Evolutionary conservation across 64 coral and sea anemone genomes (phyloP), one percentile per base, ranked within the genome.

Genomic region (Anthopleura sola): DNA sequence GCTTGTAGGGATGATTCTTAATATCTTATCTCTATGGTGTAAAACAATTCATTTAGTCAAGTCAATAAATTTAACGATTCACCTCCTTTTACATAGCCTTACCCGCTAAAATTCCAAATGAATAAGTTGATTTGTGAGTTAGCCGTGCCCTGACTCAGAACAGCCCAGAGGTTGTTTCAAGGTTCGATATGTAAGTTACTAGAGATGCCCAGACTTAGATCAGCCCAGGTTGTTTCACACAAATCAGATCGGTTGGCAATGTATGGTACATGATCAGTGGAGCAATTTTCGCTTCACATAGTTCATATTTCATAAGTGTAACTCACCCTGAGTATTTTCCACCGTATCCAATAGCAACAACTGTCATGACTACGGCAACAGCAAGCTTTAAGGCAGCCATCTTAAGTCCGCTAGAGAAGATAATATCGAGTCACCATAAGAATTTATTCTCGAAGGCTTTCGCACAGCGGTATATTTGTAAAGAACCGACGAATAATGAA

Each of bases 321-420:
- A 79, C 36, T 47, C 47, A 79, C 76, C 76, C 76, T 16, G 13
- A 9, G 19, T 79, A 79, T 48, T 79, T 18, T 79, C 76, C 39
- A 79, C 37, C 39, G 44, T 79, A 79, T 24, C 76, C 76, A 79
- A 48, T 79, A 79, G 38, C 39, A 79, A 44, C 66, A 13, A 71
- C 4, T 32, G 66, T 71, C n/a, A 29, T 32, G 28, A 71, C 0
- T 4, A 71, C 11, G 14, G 13, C 31, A 36, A 71, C 13, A 16
- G 66, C 11, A 34, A 71, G 28, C 29, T 28, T 71, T 33, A 32
- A 71, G 15, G n/a, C 26, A 14, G 12, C 26, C 66, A 69, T 69
- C 13, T 19, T 16, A 29, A 31, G 11, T 71, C 31, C 10, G 0
- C 29, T 71, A 62, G 21, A 62, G 6, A 15, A 62, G 23, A 15